Evolutionary conservation across 2,888 invertebrate genomes (phyloP), one percentile per base, ranked within the genome.

Genomic region (Leptinotarsa haldemani): DNA sequence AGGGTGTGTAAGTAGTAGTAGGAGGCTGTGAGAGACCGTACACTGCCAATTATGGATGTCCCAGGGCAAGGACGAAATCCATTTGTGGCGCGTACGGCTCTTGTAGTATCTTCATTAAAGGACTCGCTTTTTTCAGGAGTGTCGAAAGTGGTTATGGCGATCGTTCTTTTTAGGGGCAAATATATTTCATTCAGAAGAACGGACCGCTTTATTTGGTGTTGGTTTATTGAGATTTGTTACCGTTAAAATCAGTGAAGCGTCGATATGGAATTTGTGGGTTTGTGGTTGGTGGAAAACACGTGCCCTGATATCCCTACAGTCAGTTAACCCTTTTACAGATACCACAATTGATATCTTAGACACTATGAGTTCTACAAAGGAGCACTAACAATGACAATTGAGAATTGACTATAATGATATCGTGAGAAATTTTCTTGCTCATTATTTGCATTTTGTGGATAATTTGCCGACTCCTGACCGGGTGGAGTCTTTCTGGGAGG

Each of bases 41-140:
- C 69, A 73, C 65, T 74, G 75, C 80, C 80, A 79, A 80, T 80
- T 80, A 80, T 73, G 77, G 77, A 77, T 79, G 73, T 78, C 80
- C 79, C 71, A 74, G 74, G 80, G 80, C 81, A 81, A 81, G 81
- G 81, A 79, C 80, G 79, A 70, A 71, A 71, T 73, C 78, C 77
- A 77, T 80, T 78, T 78, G 74, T 69, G 74, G 73, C 65, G 71
- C 69, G 70, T 74, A 73, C 75, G 61, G 76, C 71, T 58, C 70
- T 65, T 61, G 71, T 69, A 52, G 74, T 71, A 70, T 73, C 75
- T 74, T 74, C 75, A 65, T 77, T 75, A 75, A 77, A 69, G 71
- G 74, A 70, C n/a, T 63, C n/a, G 61, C 56, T 48, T 74, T 74
- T 71, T 74, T 74, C 61, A 67, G 46, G 69, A 66, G 22, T 69